Base-by-base conservation (phyloP, 2,113 vertebrate genomes). In the Geococcyx californianus region DNA sequence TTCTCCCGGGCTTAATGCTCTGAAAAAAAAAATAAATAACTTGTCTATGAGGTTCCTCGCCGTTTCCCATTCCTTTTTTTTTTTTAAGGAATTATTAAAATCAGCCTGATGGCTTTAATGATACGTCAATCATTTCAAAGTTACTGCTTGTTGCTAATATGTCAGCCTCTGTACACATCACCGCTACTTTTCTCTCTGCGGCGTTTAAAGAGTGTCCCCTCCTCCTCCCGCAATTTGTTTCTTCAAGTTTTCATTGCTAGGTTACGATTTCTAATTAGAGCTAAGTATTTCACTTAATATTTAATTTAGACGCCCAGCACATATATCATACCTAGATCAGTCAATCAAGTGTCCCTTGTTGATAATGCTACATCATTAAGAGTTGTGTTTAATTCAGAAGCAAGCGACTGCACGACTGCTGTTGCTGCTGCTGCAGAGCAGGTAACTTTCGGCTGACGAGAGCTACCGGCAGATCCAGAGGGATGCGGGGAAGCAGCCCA, bases 281-380 rank as follows among this genome's bases (percentile, higher is more conserved):
- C 80, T 94, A 96, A 97, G 94, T 93, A 91, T 95, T 97, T 96
- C 84, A 96, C 78, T 95, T 96, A 94, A 93, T 96, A 96, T 96
- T 95, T 97, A 96, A 96, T 97, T 97, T 97, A 96, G 92, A 96
- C 91, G 76, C 95, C 89, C 88, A 94, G 90, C 82, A 92, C 82
- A 90, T 93, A 89, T 95, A 97, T 94, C 94, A 97, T 95, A 95
- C 89, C 88, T 95, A 93, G 90, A 97, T 97, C 96, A 97, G 93
- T 97, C 96, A 97, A 96, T 96, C 96, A 97, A 96, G 73, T 89
- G 96, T 97, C 96, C 96, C 95, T 96, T 97, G 94, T 78, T 96
- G 95, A 96, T 93, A 96, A 95, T 72, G 95, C 90, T 86, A 94
- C 94, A 94, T 94, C 95, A 95, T 95, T 95, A 97, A 84, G 90